Conservation (phyloP, 2,797 vertebrate species). For the Sitta carolinensis region DNA sequence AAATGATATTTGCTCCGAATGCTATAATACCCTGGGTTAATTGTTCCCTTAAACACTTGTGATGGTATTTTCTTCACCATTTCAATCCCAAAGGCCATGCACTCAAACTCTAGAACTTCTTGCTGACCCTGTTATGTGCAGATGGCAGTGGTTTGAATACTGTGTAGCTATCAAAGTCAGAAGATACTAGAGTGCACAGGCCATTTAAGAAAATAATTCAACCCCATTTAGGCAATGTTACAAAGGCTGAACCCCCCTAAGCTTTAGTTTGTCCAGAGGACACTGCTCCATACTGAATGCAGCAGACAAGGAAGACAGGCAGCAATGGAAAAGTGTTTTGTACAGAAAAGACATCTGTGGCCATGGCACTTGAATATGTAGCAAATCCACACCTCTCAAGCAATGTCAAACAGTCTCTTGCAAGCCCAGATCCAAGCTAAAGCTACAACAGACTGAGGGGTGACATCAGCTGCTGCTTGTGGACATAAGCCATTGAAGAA, state of each 20-base stretch:
- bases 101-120: neutral
- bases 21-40: neutral
- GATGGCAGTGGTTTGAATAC: neutral
- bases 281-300: neutral
- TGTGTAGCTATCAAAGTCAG: neutral
- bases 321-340: neutral
- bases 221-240: neutral
- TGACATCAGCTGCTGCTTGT: neutral
- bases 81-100: rapidly evolving
- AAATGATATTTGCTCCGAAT: neutral
- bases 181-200: neutral
- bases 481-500: neutral
- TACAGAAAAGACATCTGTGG: neutral
- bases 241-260: neutral
- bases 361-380: neutral
- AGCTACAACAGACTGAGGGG: neutral
- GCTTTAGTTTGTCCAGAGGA: neutral
- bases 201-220: neutral
- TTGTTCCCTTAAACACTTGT: neutral
- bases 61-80: neutral
- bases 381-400: neutral
- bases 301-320: neutral
- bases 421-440: neutral
- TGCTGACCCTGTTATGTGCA: neutral
- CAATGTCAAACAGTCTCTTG: neutral